Evolutionary conservation across 2,113 vertebrate species (phyloP), one percentile per base, ranked within the genome.

Genomic region (Leucosticte australis): DNA sequence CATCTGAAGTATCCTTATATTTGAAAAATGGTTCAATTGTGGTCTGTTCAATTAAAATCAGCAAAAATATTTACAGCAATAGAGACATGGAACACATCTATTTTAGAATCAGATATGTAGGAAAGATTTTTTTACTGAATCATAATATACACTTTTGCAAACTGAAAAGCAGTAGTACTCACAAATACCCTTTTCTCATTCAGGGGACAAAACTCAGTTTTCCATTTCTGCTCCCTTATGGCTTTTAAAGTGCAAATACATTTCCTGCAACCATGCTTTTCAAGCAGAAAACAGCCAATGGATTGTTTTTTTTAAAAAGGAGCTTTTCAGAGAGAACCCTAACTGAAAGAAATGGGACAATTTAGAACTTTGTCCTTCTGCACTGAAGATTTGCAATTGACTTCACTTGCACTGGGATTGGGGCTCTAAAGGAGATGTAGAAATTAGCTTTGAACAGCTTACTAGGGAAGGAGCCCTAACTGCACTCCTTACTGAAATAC

Each of bases 211-310:
- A 82, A 35, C 11, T 87, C 11, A 5, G 21, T 35, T 83, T 94
- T 87, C 74, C 19, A 63, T 79, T 83, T 96, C 74, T 90, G 62
- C 41, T 91, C 62, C 63, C 42, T 79, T 70, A 44, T 56, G 24
- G 74, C 87, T 83, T 89, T 94, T 78, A 87, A 94, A 83, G 81
- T 75, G 37, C 78, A 92, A 97, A 94, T 77, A 87, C 60, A 84
- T 81, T 93, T 89, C 73, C 63, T 80, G 46, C 24, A 87, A 78
- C 44, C 52, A 55, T 9, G 27, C 62, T 92, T 91, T 96, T 92
- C 77, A 82, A 84, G 73, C 87, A 88, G 83, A 90, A 92, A 92
- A 79, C 6, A 9, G 60, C 55, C 78, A 89, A 47, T 52, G 33
- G 74, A 69, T 52, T 78, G 26, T 39, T 67, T 78, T 73, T 82